These are phyloP conservation scores for Cryptoblepharus egeriae DNA, from an alignment of 2,797 vertebrate genomes.

Conservation along the genomic window DNA sequence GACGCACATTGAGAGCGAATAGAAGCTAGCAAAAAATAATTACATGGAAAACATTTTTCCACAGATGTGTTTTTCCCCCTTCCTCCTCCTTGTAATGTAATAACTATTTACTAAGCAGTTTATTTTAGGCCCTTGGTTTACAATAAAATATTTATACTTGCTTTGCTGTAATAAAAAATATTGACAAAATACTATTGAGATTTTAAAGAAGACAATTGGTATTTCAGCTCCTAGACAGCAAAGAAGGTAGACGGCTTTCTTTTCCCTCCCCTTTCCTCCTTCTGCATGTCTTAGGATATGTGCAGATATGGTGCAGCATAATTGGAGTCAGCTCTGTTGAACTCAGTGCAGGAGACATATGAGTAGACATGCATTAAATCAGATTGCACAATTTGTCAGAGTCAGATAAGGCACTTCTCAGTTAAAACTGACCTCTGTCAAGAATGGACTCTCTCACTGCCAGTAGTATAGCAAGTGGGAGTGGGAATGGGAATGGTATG, in stretches of 20 bases:
- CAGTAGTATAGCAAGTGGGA: too few species aligned
- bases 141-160: slow-evolving; percentile 86
- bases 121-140: slow-evolving; percentile 84
- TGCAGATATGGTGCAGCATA: neutral
- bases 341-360: too few species aligned
- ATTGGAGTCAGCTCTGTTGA: too few species aligned
- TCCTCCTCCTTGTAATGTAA: slow-evolving; percentile 79
- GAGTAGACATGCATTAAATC: too few species aligned
- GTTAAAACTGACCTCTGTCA: too few species aligned
- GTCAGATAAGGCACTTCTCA: too few species aligned
- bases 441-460: too few species aligned
- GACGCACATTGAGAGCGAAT: slow-evolving; percentile 79
- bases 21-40: slow-evolving; percentile 85
- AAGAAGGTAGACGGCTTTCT: neutral
- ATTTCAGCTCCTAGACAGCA: slow-evolving; percentile 63
- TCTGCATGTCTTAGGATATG: neutral
- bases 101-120: slow-evolving; percentile 88
- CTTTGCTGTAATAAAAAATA: slow-evolving; percentile 82
- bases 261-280: neutral
- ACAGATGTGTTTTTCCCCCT: slow-evolving; percentile 79
- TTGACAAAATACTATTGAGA: slow-evolving; percentile 82
- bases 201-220: slow-evolving; percentile 77
- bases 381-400: too few species aligned
- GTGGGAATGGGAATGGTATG: too few species aligned
- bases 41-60: slow-evolving; percentile 80